Evolutionary conservation across 2,888 invertebrate genomes (phyloP), one percentile per base, ranked within the genome.

Genomic region (Harpalus rufipes): DNA sequence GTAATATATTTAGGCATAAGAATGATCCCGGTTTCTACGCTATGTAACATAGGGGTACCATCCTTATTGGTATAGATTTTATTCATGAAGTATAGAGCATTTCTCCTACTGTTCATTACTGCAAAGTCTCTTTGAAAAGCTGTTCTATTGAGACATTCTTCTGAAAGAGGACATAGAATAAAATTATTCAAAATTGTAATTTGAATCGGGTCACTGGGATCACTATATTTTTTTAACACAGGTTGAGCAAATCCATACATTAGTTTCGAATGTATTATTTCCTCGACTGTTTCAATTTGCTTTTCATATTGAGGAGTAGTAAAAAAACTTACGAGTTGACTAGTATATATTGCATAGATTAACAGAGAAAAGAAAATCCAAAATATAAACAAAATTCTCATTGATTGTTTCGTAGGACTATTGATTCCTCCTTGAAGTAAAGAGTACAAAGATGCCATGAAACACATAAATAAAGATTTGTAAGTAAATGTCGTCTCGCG

Each of bases 361-460:
- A 80, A 16, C 0, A 63, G 16, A 41, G 14, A 18, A 39, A 21
- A 63, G 1, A 80, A 14, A 39, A 80, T n/a, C 80, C 80, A 80
- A 44, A 80, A 63, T 44, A 80, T 41, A 80, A 80, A 80, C 39
- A 80, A 7, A 63, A 80, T 41, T 63, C 80, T 80, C 39, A 80
- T 10, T 7, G 59, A 41, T 8, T 14, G 32, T 16, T 16, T 39
- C 16, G 14, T 61, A 8, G 80, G 63, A 7, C 39, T 18, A 6
- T 12, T 32, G 2, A 80, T 61, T 32, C 61, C 39, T 4, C 59
- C 80, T 80, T 80, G 80, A 10, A 80, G 18, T n/a, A 80, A 44
- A 41, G 63, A 10, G 18, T 14, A 16, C 63, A 32, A 80, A 39
- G 78, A 58, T 10, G 14, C 5, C n/a, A 78, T 12, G 8, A 58